Base-by-base conservation (phyloP, 2,888 invertebrate genomes). In the Isoperla grammatica region DNA sequence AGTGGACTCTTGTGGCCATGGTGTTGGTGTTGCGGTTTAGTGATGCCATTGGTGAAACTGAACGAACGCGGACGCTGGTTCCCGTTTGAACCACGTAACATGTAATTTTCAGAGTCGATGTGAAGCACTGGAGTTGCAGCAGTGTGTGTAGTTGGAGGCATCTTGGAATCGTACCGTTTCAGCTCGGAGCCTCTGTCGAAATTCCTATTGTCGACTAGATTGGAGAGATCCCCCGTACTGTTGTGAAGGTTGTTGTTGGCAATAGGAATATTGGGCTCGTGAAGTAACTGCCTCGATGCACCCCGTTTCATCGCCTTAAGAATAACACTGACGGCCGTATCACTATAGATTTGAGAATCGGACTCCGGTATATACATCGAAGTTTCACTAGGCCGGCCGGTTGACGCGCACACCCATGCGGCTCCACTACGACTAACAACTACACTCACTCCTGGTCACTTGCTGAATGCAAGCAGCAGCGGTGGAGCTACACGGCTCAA, bases 91-190 rank as follows among this genome's bases (percentile, higher is more conserved):
- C 60, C 71, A 62, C 77, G 75, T 65, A 78, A 68, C 77, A 79
- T 78, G 70, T 79, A 79, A 69, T 79, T 79, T 66, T 78, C 77
- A 57, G 76, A 71, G 72, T 79, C 79, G 64, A 79, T 74, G 69
- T 74, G 75, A 63, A 76, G 72, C 65, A 73, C 62, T 15, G 68
- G 65, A 6, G 29, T 29, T 29, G 29, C 29, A 4, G 29, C 29
- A 13, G 61, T 13, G 5, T 59, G 22, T n/a, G 64, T 50, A 40
- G 65, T 45, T 12, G 65, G 64, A 12, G 66, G 65, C 65, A 65
- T 64, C 55, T 66, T 66, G 6, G 60, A 39, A 15, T 65, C 65
- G 62, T 61, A 62, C 29, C 45, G 57, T 40, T 62, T 65, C 23
- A 56, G 55, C 46, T 64, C 64, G 53, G 63, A 61, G 23, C 55